Conservation (phyloP, 2,797 vertebrate genomes). For the Mycteria americana region DNA sequence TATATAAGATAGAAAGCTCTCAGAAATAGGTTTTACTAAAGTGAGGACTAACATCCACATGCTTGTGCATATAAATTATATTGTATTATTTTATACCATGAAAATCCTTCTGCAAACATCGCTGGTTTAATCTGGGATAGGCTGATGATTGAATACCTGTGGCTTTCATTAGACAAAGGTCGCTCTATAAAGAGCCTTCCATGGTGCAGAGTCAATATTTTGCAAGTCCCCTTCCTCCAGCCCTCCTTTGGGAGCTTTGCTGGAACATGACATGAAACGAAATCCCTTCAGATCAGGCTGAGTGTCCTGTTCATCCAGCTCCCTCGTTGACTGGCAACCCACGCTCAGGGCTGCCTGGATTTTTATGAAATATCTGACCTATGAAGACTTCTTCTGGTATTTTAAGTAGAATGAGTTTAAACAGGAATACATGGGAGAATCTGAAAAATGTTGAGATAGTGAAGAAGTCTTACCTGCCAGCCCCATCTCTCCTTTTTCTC, state of each 20-base stretch:
- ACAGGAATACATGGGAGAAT: neutral
- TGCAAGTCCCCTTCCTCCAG: neutral
- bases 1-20: neutral
- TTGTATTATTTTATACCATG: neutral
- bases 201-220: neutral
- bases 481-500: slow-evolving; percentile 36
- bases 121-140: neutral
- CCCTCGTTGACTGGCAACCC: neutral
- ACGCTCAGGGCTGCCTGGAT: accelerated
- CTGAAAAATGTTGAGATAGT: neutral
- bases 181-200: neutral
- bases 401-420: neutral
- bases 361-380: neutral
- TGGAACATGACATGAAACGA: neutral
- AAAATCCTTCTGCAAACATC: slow-evolving; percentile 31
- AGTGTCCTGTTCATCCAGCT: neutral
- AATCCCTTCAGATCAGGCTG: neutral
- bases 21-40: neutral
- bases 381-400: neutral
- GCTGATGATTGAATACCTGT: neutral
- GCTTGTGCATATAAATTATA: neutral
- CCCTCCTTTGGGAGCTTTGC: neutral
- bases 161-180: neutral
- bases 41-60: neutral
- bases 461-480: slow-evolving; percentile 19